A percentile compares a stretch with the other conserved stretches of the same genome.
Conservation (phyloP, 2,888 invertebrate genomes). For the Drosophila kuntzei region DNA sequence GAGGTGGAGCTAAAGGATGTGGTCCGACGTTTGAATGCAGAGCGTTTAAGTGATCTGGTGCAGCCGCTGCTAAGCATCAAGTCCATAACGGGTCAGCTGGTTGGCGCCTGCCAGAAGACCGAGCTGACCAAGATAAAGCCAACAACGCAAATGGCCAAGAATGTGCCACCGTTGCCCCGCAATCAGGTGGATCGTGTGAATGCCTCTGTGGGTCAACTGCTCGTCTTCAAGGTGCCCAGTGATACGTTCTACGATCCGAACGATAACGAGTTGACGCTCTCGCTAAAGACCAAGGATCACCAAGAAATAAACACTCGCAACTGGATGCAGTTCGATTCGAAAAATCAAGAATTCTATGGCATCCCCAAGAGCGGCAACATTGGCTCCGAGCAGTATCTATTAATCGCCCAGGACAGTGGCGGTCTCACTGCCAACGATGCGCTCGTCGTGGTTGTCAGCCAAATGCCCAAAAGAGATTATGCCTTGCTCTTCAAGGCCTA, state of each 20-base stretch:
- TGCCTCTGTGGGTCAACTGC: slow-evolving; percentile 92
- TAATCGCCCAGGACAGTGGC: slow-evolving; percentile 91
- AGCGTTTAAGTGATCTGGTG: slow-evolving; percentile 88
- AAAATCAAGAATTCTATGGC: slow-evolving; percentile 95
- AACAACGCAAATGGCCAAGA: slow-evolving; percentile 87
- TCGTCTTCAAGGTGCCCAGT: slow-evolving; percentile 93
- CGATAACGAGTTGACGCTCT: slow-evolving; percentile 91
- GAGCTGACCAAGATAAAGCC: slow-evolving; percentile 86
- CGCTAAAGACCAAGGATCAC: slow-evolving; percentile 90
- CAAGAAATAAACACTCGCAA: slow-evolving; percentile 88
- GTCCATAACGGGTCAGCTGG: slow-evolving; percentile 89
- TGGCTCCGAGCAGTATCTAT: slow-evolving; percentile 91
- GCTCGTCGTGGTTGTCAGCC: slow-evolving; percentile 90
- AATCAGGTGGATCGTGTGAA: slow-evolving; percentile 94
- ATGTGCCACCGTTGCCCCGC: slow-evolving; percentile 91
- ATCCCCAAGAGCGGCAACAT: slow-evolving; percentile 91
- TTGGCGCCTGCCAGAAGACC: slow-evolving; percentile 89
- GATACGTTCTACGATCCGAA: slow-evolving; percentile 96
- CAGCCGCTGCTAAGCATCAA: slow-evolving; percentile 89
- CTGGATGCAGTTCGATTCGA: slow-evolving; percentile 96
- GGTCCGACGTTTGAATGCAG: slow-evolving; percentile 86
- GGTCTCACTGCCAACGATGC: slow-evolving; percentile 92
- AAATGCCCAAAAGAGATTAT: slow-evolving; percentile 88
- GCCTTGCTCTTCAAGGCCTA: slow-evolving; percentile 93
- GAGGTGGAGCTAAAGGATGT: slow-evolving; percentile 90